Conservation (phyloP, 2,113 vertebrate genomes). For the Elaphurus davidianus region DNA sequence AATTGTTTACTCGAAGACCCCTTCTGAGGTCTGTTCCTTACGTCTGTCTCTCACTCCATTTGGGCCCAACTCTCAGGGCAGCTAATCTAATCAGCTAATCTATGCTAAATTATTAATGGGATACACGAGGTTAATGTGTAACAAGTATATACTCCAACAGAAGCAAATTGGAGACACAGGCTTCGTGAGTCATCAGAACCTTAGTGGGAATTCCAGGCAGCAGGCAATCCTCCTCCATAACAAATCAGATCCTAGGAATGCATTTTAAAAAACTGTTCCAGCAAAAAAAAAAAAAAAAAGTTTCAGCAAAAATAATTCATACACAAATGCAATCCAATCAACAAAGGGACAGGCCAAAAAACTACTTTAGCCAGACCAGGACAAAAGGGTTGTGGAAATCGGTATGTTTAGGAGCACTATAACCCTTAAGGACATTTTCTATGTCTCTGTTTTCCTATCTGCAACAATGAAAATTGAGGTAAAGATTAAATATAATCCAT, state of each 20-base stretch:
- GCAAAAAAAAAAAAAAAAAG: not conserved
- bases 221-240: not conserved
- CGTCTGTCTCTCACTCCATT: not conserved
- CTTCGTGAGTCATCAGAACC: not conserved
- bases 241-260: not conserved
- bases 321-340: not conserved
- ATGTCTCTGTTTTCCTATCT: not conserved
- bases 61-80: not conserved
- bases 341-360: not conserved
- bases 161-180: not conserved
- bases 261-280: not conserved
- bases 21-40: not conserved
- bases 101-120: constrained; percentile 59
- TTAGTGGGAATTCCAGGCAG: not conserved
- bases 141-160: not conserved
- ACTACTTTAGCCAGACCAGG: not conserved
- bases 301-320: not conserved
- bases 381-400: not conserved
- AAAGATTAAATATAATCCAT: not conserved
- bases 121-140: constrained; percentile 40
- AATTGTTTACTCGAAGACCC: not conserved
- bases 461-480: not conserved
- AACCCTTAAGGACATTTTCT: not conserved
- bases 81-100: constrained; percentile 52
- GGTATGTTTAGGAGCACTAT: not conserved